These are phyloP conservation scores for Clavelina lepadiformis DNA, from an alignment of 23 tunicate species.

Conservation along the genomic window DNA sequence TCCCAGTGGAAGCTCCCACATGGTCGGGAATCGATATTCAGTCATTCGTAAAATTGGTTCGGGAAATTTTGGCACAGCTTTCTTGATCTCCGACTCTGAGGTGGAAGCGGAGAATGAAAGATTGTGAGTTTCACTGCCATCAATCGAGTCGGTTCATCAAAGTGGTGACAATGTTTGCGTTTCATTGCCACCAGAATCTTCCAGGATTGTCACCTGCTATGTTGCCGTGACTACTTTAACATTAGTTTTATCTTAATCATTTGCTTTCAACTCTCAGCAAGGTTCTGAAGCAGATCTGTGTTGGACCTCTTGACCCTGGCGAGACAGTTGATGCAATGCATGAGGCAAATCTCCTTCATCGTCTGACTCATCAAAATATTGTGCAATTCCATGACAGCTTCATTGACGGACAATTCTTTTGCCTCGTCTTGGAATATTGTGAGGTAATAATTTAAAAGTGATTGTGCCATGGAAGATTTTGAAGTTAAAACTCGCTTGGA, in stretches of 20 bases:
- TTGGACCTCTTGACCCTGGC: slow-evolving; percentile 87
- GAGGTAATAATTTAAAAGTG: too few species aligned
- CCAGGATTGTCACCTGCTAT: too few species aligned
- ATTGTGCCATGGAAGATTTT: too few species aligned
- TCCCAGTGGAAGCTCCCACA: not conserved
- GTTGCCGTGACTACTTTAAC: too few species aligned
- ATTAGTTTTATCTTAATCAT: too few species aligned
- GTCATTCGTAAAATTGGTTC: slow-evolving; percentile 66
- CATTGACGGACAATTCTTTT: slow-evolving; percentile 77
- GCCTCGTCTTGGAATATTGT: slow-evolving; percentile 82
- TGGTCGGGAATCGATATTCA: slow-evolving; percentile 39
- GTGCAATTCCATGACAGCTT: slow-evolving; percentile 89
- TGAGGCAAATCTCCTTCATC: slow-evolving; percentile 71
- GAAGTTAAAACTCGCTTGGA: not conserved
- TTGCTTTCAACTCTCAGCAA: slow-evolving; percentile 22
- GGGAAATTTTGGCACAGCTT: slow-evolving; percentile 93
- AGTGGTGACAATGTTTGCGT: too few species aligned
- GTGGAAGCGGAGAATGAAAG: slow-evolving; percentile 16
- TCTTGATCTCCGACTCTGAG: slow-evolving; percentile 38
- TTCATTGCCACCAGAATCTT: too few species aligned
- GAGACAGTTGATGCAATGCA: slow-evolving; percentile 91
- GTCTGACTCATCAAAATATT: slow-evolving; percentile 60
- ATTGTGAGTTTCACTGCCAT: slow-evolving; percentile 21
- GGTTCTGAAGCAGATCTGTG: slow-evolving; percentile 86
- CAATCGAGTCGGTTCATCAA: too few species aligned